A percentile compares a stretch with the other conserved stretches of the same genome.
Conservation (phyloP, 2,113 vertebrate genomes). For the Leiothrix lutea region DNA sequence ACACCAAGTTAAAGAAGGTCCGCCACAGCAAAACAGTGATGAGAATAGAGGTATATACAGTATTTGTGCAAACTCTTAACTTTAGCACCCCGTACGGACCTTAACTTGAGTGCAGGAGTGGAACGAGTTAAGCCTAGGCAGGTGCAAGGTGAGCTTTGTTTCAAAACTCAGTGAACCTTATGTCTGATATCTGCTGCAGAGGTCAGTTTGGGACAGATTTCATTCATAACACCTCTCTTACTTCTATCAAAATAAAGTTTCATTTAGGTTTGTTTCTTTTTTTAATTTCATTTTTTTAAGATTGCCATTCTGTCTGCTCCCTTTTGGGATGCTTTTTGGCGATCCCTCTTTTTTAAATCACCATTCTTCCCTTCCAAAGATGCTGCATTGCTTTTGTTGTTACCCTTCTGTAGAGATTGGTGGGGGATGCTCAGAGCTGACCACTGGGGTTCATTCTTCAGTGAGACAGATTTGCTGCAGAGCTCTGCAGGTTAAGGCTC, state of each 20-base stretch:
- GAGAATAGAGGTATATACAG: conserved; percentile 85
- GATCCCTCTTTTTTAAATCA: background rate
- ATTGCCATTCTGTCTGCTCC: background rate
- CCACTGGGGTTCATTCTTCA: background rate
- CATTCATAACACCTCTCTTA: background rate
- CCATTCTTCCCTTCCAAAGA: background rate
- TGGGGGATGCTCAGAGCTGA: background rate
- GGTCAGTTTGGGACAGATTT: conserved; percentile 26
- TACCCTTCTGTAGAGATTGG: background rate
- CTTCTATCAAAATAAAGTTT: background rate
- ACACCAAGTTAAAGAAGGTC: conserved; percentile 94
- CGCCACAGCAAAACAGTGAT: conserved; percentile 81
- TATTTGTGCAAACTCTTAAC: conserved; percentile 54
- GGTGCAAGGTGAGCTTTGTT: conserved; percentile 51
- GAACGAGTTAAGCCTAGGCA: conserved; percentile 61
- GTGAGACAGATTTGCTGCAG: background rate
- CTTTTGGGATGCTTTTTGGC: background rate
- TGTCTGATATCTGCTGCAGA: conserved; percentile 25
- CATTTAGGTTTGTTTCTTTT: background rate
- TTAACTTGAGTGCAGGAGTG: conserved; percentile 61
- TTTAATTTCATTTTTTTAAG: background rate
- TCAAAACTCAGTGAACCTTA: background rate
- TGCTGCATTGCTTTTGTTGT: background rate
- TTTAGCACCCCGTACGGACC: conserved; percentile 57
- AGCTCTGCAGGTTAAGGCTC: background rate